Conservation (phyloP, 2,888 invertebrate species). For the Toxonevra muliebris region DNA sequence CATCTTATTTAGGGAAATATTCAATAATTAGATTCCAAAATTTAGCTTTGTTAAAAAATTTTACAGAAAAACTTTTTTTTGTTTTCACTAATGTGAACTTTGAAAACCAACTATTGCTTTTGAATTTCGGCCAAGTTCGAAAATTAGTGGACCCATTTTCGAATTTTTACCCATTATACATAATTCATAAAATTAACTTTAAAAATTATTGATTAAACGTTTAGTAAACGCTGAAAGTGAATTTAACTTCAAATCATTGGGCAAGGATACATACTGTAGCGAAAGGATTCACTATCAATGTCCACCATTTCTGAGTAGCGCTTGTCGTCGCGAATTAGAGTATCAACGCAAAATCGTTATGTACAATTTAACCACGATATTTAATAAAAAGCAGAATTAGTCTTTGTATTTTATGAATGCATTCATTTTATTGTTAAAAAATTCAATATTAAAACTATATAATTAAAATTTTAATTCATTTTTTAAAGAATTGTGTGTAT, state of each 20-base stretch:
- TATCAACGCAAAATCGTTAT: conserved; percentile 63
- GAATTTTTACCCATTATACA: neutral
- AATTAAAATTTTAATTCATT: too few relatives aligned
- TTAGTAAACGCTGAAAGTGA: conserved; percentile 72
- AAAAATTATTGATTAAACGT: conserved; percentile 8
- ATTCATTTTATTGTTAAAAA: too few relatives aligned
- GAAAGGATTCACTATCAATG: conserved; percentile 72
- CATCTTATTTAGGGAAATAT: too few relatives aligned
- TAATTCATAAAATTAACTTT: neutral
- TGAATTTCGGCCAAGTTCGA: too few relatives aligned
- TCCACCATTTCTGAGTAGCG: conserved; percentile 68
- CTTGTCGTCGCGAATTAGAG: conserved; percentile 70
- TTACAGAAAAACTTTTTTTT: too few relatives aligned
- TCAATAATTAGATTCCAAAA: too few relatives aligned
- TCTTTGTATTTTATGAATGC: too few relatives aligned
- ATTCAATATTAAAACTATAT: too few relatives aligned
- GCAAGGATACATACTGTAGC: conserved; percentile 67
- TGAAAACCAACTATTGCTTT: too few relatives aligned
- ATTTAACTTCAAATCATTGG: conserved; percentile 68
- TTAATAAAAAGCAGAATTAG: conserved; percentile 42
- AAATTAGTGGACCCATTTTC: neutral
- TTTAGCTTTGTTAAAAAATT: too few relatives aligned
- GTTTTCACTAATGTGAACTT: too few relatives aligned
- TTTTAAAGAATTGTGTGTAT: too few relatives aligned
- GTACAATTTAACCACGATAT: conserved; percentile 59